phyloP scores from a whole-genome alignment of 1,140 invertebrate genomes.

The Delia radicum region DNA sequence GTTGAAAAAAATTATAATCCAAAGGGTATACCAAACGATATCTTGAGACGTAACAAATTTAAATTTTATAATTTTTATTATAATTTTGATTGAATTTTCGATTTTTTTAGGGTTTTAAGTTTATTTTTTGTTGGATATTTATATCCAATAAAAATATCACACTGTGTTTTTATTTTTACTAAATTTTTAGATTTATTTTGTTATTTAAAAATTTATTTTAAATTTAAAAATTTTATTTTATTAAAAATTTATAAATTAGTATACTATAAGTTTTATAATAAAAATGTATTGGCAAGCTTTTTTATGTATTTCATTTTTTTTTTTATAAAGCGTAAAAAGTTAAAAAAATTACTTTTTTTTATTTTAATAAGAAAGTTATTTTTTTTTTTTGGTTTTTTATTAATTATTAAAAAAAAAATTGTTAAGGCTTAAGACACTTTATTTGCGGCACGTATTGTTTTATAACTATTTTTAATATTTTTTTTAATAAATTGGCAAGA shows the following conservation, averaged over 20 bases:
- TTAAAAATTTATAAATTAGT: neutral
- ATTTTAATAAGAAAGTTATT: neutral
- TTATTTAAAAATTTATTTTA: neutral
- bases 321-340: neutral
- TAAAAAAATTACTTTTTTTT: neutral
- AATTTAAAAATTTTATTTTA: neutral
- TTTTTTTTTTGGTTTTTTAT: neutral
- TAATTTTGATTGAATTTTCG: neutral
- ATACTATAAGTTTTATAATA: slow-evolving; percentile 1
- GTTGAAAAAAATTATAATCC: neutral
- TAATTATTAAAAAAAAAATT: neutral
- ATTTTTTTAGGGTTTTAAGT: neutral
- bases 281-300: slow-evolving; percentile 25
- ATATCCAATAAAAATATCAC: neutral
- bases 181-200: neutral
- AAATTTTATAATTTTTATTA: neutral
- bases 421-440: slow-evolving; percentile 44
- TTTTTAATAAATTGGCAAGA: slow-evolving; percentile 2
- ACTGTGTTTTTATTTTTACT: neutral
- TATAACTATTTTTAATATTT: neutral
- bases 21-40: no score
- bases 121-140: neutral
- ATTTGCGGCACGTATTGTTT: slow-evolving; percentile 1
- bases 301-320: slow-evolving; percentile 1
- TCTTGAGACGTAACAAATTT: no score